Conservation (phyloP, 2,888 invertebrate species). For the Ochropleura plecta region DNA sequence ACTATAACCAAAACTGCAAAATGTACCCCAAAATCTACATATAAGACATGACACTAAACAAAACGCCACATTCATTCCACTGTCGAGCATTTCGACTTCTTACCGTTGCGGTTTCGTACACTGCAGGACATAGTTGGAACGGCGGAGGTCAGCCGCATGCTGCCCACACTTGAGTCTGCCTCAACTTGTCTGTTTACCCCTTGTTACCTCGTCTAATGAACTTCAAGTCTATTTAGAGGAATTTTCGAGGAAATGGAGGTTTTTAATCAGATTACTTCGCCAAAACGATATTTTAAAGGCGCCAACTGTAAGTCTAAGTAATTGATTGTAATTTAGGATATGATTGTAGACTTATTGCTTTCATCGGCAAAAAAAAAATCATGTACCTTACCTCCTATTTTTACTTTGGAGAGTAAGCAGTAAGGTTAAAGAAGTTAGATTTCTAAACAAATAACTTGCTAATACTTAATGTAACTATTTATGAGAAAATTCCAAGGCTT, state of each 20-base stretch:
- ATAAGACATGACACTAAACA: not conserved
- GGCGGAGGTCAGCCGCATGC: slow-evolving; percentile 66
- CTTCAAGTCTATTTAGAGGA: slow-evolving; percentile 60
- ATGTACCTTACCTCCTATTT: too few relatives aligned
- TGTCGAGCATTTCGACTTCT: slow-evolving; percentile 61
- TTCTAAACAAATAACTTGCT: not conserved
- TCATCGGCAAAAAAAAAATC: not conserved
- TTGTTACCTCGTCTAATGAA: slow-evolving; percentile 72
- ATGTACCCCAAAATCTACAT: not conserved
- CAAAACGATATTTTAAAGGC: not conserved
- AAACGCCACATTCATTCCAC: slow-evolving; percentile 50
- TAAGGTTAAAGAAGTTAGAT: not conserved
- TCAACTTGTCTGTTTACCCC: slow-evolving; percentile 63
- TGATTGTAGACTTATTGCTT: not conserved
- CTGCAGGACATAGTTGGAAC: slow-evolving; percentile 69
- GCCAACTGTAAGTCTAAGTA: not conserved
- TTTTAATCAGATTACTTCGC: slow-evolving; percentile 7
- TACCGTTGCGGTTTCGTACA: slow-evolving; percentile 70
- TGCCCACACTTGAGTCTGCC: slow-evolving; percentile 59
- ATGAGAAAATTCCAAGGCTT: not conserved
- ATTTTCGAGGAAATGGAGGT: slow-evolving; percentile 15
- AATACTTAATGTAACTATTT: not conserved
- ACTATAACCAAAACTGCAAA: slow-evolving; percentile 18
- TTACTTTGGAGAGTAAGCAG: not conserved
- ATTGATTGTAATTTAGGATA: not conserved